Evolutionary conservation across 2,888 invertebrate genomes (phyloP), one percentile per base, ranked within the genome.

Genomic region (Drosophila picticornis): DNA sequence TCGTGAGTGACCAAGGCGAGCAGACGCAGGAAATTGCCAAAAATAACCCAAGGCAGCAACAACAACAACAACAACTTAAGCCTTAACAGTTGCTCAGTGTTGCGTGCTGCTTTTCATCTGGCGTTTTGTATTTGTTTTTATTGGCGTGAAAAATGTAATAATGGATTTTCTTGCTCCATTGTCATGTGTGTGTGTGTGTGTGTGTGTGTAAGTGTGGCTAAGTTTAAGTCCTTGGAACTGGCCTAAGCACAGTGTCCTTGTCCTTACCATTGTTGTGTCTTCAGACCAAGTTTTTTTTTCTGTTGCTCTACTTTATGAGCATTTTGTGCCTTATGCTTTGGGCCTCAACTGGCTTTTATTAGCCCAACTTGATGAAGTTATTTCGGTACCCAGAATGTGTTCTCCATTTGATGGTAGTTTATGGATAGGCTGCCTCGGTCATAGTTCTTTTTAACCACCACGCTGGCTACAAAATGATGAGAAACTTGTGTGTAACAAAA

Each of bases 101-200:
- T 77, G 51, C 56, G 60, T 61, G 38, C 13, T 56, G 64, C 38
- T 50, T 52, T 61, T 59, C 64, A 53, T 64, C 60, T 62, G 56
- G 51, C 57, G 64, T 75, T 84, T 83, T 88, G 88, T 90, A 72
- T 84, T 87, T 89, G 84, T 76, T 90, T 88, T 90, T 83, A 87
- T 90, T 88, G 86, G 90, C 85, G 90, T 87, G 90, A 90, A 87
- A 90, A 88, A 87, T 88, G 80, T 87, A 88, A 90, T 87, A 87
- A 88, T 85, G 80, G 75, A 75, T 67, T 83, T 69, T 69, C 51
- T 57, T 69, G 36, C 22, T 34, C 19, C 36, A 46, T 31, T 43
- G 16, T 31, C 55, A 65, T 50, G 46, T 27, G 40, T 32, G 52
- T 34, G 16, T 60, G 43, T 63, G 61, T 62, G 59, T 53, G 56